Conservation (phyloP, 1,140 invertebrate species). For the Muscidifurax raptorellus region DNA sequence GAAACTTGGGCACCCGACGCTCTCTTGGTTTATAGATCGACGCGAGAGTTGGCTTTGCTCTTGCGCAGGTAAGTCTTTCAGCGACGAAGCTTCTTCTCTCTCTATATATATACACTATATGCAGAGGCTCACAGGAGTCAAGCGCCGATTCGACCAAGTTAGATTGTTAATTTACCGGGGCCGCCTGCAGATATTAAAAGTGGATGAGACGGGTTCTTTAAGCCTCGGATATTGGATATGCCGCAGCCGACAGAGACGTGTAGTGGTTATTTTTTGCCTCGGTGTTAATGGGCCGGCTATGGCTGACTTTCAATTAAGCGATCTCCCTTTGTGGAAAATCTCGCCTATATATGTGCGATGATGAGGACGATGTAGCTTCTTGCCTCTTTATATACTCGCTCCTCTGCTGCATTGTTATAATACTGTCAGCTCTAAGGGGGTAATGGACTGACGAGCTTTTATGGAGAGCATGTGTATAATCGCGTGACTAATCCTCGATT, state of each 20-base stretch:
- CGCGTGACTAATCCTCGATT: background rate
- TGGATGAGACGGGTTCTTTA: background rate
- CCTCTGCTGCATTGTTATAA: constrained; percentile 10
- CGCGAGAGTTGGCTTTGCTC: background rate
- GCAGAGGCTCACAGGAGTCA: too few relatives aligned
- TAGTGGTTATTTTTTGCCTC: background rate
- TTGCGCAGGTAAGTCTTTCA: background rate
- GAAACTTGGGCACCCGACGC: constrained; percentile 28
- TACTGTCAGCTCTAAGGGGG: background rate
- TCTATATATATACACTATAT: too few relatives aligned
- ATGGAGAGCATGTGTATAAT: background rate
- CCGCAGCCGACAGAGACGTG: background rate
- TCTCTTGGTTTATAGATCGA: constrained; percentile 8
- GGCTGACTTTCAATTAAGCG: constrained; percentile 44
- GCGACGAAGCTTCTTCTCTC: background rate
- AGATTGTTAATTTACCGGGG: constrained; percentile 48
- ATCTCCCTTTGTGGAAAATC: constrained; percentile 38
- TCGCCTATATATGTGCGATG: background rate
- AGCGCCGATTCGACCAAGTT: constrained; percentile 10
- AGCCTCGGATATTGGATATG: constrained; percentile 22
- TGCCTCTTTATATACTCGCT: too few relatives aligned
- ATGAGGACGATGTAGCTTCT: background rate
- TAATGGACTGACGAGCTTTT: too few relatives aligned
- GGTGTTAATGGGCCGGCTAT: constrained; percentile 14
- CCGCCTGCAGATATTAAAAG: constrained; percentile 34